A percentile compares a stretch with the other conserved stretches of the same genome.
Evolutionary conservation across 2,888 invertebrate species (phyloP).

Genomic region (Drosophila gaucha): DNA sequence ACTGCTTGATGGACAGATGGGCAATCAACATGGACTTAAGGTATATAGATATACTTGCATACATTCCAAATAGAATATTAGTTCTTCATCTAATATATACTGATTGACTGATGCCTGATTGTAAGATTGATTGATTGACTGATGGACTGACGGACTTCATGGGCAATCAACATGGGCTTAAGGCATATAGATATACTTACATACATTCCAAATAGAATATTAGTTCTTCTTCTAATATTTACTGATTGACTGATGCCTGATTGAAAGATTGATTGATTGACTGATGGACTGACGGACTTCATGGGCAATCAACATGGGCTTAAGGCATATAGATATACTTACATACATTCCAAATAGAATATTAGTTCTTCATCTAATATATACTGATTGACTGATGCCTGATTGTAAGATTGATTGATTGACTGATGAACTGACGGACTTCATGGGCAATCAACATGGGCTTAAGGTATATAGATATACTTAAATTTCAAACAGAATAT

Average conservation of each 20-base stretch:
- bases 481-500: neutral
- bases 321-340: neutral
- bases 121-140: neutral
- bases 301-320: conserved; percentile 59
- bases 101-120: neutral
- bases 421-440: neutral
- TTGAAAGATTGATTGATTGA: neutral
- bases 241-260: neutral
- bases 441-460: conserved; percentile 59
- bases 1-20: neutral
- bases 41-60: neutral
- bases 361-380: neutral
- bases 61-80: neutral
- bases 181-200: neutral
- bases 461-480: neutral
- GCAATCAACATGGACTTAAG: neutral
- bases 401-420: neutral
- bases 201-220: neutral
- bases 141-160: conserved; percentile 28
- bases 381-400: neutral
- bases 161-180: conserved; percentile 45
- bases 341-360: neutral
- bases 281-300: neutral
- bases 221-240: neutral
- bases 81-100: neutral